A percentile compares a stretch with the other conserved stretches of the same genome.
These are phyloP conservation scores for Tetramorium alpestre DNA, from an alignment of 1,140 invertebrate genomes.

Conservation along the genomic window DNA sequence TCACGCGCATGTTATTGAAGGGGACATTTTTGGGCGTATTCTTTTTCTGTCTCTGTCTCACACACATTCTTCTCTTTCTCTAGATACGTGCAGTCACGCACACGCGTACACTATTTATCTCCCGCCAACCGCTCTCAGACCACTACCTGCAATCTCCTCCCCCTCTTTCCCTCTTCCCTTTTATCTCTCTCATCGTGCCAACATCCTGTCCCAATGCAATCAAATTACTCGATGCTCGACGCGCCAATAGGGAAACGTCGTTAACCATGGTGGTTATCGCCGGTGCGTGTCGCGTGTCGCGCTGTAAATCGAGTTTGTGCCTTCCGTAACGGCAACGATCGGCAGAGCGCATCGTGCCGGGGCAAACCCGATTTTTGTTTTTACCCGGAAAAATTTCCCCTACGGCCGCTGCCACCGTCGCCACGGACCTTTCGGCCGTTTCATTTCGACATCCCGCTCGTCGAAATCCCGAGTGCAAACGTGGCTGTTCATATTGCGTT, in stretches of 20 bases:
- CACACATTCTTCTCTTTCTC: background rate
- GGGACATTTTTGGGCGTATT: slow-evolving; percentile 34
- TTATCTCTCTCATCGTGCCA: slow-evolving; percentile 48
- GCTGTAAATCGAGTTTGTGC: slow-evolving; percentile 83
- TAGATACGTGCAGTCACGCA: background rate
- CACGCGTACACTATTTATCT: slow-evolving; percentile 34
- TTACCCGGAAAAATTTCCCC: slow-evolving; percentile 60
- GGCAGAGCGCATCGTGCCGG: slow-evolving; percentile 54
- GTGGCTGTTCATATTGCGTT: background rate
- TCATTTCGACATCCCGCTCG: slow-evolving; percentile 51
- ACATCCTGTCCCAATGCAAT: slow-evolving; percentile 77
- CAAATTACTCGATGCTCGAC: slow-evolving; percentile 83
- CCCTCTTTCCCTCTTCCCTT: slow-evolving; percentile 34
- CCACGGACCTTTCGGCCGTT: slow-evolving; percentile 49
- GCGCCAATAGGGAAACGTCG: slow-evolving; percentile 83
- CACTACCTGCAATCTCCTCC: background rate
- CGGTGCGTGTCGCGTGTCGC: slow-evolving; percentile 82
- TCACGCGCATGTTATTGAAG: slow-evolving; percentile 69
- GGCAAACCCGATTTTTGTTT: slow-evolving; percentile 72
- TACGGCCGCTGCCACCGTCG: slow-evolving; percentile 3
- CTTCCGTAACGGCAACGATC: slow-evolving; percentile 70
- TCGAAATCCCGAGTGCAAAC: slow-evolving; percentile 9
- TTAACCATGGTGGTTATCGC: slow-evolving; percentile 83
- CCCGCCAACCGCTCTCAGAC: slow-evolving; percentile 8
- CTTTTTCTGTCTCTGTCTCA: background rate